These are phyloP conservation scores for Urocynchramus pylzowi DNA, from an alignment of 2,113 vertebrate species.

Conservation along the genomic window DNA sequence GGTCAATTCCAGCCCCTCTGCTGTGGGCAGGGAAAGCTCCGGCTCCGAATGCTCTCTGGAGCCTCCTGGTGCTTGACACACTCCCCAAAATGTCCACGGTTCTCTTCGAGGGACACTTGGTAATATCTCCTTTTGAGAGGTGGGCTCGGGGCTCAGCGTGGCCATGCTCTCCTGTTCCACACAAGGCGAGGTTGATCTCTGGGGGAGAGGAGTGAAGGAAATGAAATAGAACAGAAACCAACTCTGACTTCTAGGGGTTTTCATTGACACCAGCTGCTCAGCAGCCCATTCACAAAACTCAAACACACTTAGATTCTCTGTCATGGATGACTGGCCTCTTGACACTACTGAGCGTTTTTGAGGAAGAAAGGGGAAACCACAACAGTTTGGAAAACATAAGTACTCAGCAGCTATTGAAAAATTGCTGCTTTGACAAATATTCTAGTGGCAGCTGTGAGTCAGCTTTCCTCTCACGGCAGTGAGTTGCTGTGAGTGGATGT, in stretches of 20 bases:
- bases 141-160: background rate
- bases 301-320: background rate
- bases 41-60: background rate
- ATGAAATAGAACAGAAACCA: background rate
- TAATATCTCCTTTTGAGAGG: background rate
- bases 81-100: background rate
- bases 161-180: fast-evolving
- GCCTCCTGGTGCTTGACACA: background rate
- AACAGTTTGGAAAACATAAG: background rate
- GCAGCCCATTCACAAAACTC: background rate
- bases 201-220: fast-evolving
- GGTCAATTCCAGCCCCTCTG: background rate
- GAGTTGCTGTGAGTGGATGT: too few species aligned
- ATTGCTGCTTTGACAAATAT: background rate
- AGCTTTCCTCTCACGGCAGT: background rate
- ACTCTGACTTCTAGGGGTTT: background rate
- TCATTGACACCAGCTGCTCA: background rate
- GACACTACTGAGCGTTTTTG: background rate
- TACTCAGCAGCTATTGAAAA: background rate
- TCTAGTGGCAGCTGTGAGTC: background rate
- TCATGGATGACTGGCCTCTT: background rate
- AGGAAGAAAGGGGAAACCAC: background rate
- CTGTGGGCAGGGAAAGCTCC: background rate
- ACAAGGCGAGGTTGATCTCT: background rate
- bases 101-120: background rate